A percentile compares a stretch with the other conserved stretches of the same genome.
These are phyloP conservation scores for Etheostoma perlongum DNA, from an alignment of 2,797 vertebrate genomes.

Conservation along the genomic window DNA sequence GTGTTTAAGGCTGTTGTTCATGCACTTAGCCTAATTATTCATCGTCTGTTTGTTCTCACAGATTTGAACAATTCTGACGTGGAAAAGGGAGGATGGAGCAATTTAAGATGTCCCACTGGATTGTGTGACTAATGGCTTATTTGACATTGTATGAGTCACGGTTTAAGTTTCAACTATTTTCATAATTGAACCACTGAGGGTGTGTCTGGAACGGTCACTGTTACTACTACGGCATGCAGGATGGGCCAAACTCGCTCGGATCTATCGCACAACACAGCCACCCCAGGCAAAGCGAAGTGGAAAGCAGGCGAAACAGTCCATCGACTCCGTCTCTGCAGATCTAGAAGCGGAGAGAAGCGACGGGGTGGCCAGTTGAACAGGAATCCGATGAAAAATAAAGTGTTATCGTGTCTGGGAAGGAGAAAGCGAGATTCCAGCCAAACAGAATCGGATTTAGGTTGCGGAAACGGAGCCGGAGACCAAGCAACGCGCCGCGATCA, in stretches of 20 bases:
- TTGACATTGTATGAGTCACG: constrained; percentile 26
- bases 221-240: constrained; percentile 79
- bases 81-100: not conserved
- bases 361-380: constrained; percentile 53
- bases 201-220: constrained; percentile 60
- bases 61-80: constrained; percentile 24
- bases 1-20: not conserved
- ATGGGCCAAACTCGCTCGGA: constrained; percentile 84
- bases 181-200: constrained; percentile 55
- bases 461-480: constrained; percentile 51
- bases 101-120: constrained; percentile 25
- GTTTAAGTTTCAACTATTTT: constrained; percentile 16
- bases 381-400: constrained; percentile 81
- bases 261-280: constrained; percentile 49
- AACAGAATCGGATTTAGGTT: constrained; percentile 32
- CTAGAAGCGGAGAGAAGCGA: constrained; percentile 43
- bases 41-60: constrained; percentile 53
- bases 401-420: constrained; percentile 73
- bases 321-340: constrained; percentile 50
- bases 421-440: constrained; percentile 69
- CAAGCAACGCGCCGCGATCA: constrained; percentile 58
- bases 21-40: constrained; percentile 8
- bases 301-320: constrained; percentile 49
- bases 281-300: constrained; percentile 61
- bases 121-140: constrained; percentile 55